Evolutionary conservation across 1,140 invertebrate genomes (phyloP), one percentile per base, ranked within the genome.

Genomic region (Microplitis demolitor): DNA sequence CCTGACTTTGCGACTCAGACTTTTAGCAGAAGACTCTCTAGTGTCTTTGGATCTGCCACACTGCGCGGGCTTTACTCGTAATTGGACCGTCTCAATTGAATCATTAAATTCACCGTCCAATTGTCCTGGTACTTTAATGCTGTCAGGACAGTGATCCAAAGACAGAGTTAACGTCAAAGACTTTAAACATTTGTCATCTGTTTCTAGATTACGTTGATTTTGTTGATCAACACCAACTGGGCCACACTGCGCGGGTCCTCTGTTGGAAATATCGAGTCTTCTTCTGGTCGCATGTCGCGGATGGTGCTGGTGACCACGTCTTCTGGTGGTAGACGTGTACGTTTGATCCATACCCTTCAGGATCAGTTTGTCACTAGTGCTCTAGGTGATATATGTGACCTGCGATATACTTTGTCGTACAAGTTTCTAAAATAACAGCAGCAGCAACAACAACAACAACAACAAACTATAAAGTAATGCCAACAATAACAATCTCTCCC

Each of bases 231-330:
- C 75, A 77, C 83, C 88, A 87, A 87, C 87, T 88, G 89, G 86
- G 88, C 89, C 88, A 88, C 87, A 88, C 87, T 89, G 88, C 89
- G 89, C 88, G 89, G 88, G 87, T 87, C 83, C 88, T 77, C 85
- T 85, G 83, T 87, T 84, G 77, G 84, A 79, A 76, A 82, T 80
- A 78, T 85, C 85, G 78, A 87, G 83, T 84, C 85, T 81, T 84
- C 88, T 87, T 82, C 88, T 77, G 71, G 80, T 82, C 80, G 87
- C 78, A 82, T 89, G 84, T 81, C 88, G 83, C 78, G 85, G 92
- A 88, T 94, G 93, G 86, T 94, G 92, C 85, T 94, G 93, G 82
- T 94, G 93, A 69, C 93, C 93, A 83, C 92, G 91, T 83, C 92
- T 91, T 85, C 89, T 91, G 69, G 89, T 78, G 34, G 82, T 81